These are phyloP conservation scores for Xenus cinereus DNA, from an alignment of 2,113 vertebrate species.

Conservation along the genomic window DNA sequence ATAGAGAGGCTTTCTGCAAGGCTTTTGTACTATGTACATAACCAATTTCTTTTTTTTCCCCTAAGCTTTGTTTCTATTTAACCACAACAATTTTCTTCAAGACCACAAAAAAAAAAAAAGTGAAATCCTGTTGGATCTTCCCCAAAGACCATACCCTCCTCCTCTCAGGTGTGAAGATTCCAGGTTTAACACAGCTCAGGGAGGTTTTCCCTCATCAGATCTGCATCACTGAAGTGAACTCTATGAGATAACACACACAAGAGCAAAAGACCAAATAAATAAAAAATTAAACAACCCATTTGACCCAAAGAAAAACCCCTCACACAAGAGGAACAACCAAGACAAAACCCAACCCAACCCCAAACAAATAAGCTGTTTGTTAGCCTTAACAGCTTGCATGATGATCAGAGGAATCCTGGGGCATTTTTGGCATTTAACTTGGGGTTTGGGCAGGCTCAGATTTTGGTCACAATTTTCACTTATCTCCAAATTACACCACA, in stretches of 20 bases:
- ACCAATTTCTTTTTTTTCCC: background rate
- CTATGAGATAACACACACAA: background rate
- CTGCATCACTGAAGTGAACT: background rate
- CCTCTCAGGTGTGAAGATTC: background rate
- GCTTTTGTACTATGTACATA: background rate
- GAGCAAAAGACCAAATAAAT: background rate
- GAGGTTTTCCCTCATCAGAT: background rate
- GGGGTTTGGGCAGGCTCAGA: background rate
- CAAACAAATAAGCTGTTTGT: background rate
- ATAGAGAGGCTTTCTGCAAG: background rate
- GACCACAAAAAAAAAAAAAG: background rate
- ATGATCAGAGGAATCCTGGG: background rate
- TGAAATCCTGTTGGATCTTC: background rate
- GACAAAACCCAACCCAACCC: background rate
- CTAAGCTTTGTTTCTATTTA: background rate
- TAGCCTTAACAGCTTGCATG: background rate
- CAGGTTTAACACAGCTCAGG: background rate
- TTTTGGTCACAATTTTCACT: constrained; percentile 10
- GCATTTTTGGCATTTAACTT: background rate
- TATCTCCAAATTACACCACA: background rate
- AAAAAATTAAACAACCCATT: background rate
- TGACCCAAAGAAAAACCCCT: background rate
- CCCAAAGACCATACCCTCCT: background rate
- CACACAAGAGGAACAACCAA: background rate
- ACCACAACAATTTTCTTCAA: background rate